Evolutionary conservation across 2,888 invertebrate genomes (phyloP).

Genomic region (Watsonalla binaria): DNA sequence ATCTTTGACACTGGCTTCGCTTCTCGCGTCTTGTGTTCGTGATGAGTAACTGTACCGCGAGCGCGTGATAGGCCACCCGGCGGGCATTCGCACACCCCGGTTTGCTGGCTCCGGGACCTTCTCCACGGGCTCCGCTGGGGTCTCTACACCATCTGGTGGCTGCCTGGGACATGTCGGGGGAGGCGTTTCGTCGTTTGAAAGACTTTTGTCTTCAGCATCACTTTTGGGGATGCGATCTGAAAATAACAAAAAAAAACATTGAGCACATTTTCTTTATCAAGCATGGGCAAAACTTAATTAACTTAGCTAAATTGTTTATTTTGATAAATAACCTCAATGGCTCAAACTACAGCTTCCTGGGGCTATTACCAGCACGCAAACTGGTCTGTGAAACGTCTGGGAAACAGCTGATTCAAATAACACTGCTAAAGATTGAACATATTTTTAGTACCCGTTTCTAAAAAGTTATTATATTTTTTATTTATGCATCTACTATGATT

Average conservation of each 20-base stretch:
- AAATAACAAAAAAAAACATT: constrained; percentile 25
- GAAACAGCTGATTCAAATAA: constrained; percentile 29
- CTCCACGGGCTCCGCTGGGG: constrained; percentile 84
- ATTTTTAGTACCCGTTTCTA: background rate
- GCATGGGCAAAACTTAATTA: constrained; percentile 4
- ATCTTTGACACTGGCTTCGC: constrained; percentile 89
- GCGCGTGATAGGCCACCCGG: constrained; percentile 47
- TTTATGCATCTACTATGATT: too few species aligned
- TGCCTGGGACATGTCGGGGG: constrained; percentile 82
- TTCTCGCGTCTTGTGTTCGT: constrained; percentile 86
- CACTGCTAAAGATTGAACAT: background rate
- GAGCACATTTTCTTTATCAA: background rate
- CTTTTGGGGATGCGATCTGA: constrained; percentile 70
- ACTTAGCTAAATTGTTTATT: background rate
- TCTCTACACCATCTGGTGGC: constrained; percentile 91
- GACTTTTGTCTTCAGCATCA: constrained; percentile 69
- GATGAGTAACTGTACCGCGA: constrained; percentile 65
- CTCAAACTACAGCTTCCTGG: constrained; percentile 7
- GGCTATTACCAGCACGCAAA: constrained; percentile 42
- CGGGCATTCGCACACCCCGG: constrained; percentile 49
- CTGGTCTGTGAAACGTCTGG: constrained; percentile 33
- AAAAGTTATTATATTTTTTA: background rate
- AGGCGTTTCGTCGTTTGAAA: constrained; percentile 70
- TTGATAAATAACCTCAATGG: background rate
- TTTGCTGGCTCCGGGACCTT: constrained; percentile 61